Evolutionary conservation across 2,113 vertebrate species (phyloP).

Genomic region (Cynoglossus semilaevis): DNA sequence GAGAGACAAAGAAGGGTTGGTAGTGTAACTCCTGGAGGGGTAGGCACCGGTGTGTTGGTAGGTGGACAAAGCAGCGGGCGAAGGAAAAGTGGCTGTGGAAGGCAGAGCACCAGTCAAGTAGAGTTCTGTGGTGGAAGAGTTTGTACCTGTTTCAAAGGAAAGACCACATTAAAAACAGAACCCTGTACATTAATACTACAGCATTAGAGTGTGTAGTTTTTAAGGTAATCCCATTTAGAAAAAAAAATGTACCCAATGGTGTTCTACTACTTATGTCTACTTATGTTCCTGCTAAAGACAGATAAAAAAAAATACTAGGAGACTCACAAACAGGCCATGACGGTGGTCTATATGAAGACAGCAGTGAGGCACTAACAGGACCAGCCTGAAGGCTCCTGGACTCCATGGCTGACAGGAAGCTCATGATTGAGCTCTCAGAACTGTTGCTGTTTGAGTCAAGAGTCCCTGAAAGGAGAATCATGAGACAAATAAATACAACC

Average conservation of each 20-base stretch:
- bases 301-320: too few species aligned
- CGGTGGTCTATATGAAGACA: slow-evolving; percentile 91
- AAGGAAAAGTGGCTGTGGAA: slow-evolving; percentile 89
- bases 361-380: slow-evolving; percentile 88
- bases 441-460: slow-evolving; percentile 89
- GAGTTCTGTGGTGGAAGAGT: slow-evolving; percentile 88
- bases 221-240: too few species aligned
- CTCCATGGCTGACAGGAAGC: slow-evolving; percentile 92
- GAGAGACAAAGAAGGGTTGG: slow-evolving; percentile 86
- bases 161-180: neutral
- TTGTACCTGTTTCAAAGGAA: slow-evolving; percentile 79
- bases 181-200: neutral
- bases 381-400: slow-evolving; percentile 88
- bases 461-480: slow-evolving; percentile 74
- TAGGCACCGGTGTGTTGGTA: slow-evolving; percentile 92
- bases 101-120: slow-evolving; percentile 94
- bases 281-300: too few species aligned
- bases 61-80: slow-evolving; percentile 84
- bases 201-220: neutral
- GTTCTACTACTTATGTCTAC: too few species aligned
- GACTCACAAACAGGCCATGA: slow-evolving; percentile 91
- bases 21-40: slow-evolving; percentile 86
- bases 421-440: slow-evolving; percentile 94
- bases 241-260: too few species aligned
- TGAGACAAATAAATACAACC: neutral